Evolutionary conservation across 2,113 vertebrate species (phyloP).

Genomic region (Oxygymnocypris stewartii): DNA sequence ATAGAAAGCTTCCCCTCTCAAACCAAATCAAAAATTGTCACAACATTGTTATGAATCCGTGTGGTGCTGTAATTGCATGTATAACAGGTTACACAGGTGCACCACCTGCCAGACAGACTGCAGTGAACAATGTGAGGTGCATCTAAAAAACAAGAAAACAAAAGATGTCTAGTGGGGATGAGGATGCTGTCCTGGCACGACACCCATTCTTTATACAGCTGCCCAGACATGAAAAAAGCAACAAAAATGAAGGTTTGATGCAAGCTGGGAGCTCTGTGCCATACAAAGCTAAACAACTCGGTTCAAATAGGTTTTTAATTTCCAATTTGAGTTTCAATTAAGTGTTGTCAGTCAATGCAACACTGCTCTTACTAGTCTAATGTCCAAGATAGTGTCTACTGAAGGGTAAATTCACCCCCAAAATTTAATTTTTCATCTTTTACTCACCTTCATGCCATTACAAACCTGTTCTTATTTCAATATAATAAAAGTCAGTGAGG

Average conservation of each 20-base stretch:
- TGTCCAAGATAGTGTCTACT: background rate
- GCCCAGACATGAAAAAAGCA: conserved; percentile 8
- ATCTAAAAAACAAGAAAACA: conserved; percentile 37
- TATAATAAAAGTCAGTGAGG: background rate
- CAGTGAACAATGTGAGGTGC: conserved; percentile 34
- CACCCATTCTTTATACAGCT: conserved; percentile 22
- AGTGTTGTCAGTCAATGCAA: background rate
- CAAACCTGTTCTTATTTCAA: background rate
- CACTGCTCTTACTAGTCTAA: background rate
- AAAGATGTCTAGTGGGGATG: conserved; percentile 24
- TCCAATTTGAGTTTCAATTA: background rate
- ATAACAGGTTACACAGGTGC: conserved; percentile 8
- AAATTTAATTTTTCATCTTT: background rate
- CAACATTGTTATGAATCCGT: conserved; percentile 22
- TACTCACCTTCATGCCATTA: background rate
- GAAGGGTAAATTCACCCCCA: background rate
- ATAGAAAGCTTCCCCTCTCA: background rate
- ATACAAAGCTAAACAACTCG: background rate
- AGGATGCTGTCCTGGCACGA: conserved; percentile 8
- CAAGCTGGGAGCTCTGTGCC: background rate
- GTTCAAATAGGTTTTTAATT: background rate
- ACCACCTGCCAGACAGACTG: conserved; percentile 41
- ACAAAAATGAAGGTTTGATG: background rate
- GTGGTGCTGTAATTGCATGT: conserved; percentile 31
- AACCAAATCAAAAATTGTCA: conserved; percentile 27